Percentiles rank a stretch among this genome's conserved stretches.
phyloP scores from a whole-genome alignment of 2,797 vertebrate genomes.

The Simalia tracyae region DNA sequence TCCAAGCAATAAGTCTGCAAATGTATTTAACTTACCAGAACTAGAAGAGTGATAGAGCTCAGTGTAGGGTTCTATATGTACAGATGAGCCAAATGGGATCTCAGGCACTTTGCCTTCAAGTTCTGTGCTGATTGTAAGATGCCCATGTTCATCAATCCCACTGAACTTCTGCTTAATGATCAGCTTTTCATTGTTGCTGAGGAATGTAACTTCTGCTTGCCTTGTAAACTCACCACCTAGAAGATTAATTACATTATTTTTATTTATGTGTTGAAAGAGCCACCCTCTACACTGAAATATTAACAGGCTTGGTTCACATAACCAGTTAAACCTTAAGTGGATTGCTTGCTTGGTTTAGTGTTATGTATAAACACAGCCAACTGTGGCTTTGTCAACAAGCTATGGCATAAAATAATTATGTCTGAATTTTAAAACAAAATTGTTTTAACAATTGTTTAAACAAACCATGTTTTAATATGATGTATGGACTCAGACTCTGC shows the following conservation, averaged over 20 bases:
- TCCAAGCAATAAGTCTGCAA: background rate
- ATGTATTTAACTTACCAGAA: slow-evolving; percentile 74
- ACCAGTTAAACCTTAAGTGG: background rate
- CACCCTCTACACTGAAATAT: background rate
- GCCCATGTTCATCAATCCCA: slow-evolving; percentile 90
- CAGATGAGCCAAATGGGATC: slow-evolving; percentile 75
- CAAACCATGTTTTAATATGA: background rate
- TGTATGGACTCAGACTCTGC: background rate
- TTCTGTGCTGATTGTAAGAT: slow-evolving; percentile 86
- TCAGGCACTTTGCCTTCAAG: slow-evolving; percentile 85
- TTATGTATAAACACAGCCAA: background rate
- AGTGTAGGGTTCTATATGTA: slow-evolving; percentile 85
- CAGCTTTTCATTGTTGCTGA: slow-evolving; percentile 83
- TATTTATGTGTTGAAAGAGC: background rate
- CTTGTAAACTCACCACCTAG: slow-evolving; percentile 89
- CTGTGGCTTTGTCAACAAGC: background rate
- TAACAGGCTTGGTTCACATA: background rate
- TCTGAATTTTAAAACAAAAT: background rate
- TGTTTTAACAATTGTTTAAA: background rate
- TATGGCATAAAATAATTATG: background rate
- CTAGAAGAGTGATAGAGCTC: slow-evolving; percentile 90
- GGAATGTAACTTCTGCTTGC: slow-evolving; percentile 88
- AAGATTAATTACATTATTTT: slow-evolving; percentile 31
- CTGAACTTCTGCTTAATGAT: slow-evolving; percentile 86
- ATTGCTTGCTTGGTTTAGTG: background rate